phyloP scores from a whole-genome alignment of 2,113 vertebrate species.

The Perca fluviatilis region DNA sequence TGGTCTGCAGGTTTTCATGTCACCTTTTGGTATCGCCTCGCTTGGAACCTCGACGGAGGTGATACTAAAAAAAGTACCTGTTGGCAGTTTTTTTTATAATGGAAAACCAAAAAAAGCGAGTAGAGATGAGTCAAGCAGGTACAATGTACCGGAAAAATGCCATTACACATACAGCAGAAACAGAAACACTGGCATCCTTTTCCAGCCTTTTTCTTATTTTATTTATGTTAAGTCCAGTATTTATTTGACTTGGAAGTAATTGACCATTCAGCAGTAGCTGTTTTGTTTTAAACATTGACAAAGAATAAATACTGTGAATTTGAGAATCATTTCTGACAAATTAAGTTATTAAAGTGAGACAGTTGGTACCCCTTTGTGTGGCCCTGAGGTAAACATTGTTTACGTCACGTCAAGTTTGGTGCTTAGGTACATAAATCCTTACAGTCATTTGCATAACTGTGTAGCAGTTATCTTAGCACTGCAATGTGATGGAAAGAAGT shows the following conservation, averaged over 20 bases:
- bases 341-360: slow-evolving; percentile 6
- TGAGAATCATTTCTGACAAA: background rate
- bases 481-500: background rate
- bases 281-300: background rate
- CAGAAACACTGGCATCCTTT: background rate
- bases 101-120: no score
- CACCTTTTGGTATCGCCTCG: no score
- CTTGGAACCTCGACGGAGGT: no score
- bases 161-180: background rate
- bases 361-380: background rate
- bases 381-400: slow-evolving; percentile 31
- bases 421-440: slow-evolving; percentile 10
- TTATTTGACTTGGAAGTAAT: background rate
- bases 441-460: slow-evolving; percentile 24
- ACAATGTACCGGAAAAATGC: no score
- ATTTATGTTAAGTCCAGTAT: background rate
- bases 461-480: slow-evolving; percentile 17
- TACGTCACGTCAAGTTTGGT: background rate
- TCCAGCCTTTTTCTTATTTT: background rate
- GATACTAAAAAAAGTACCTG: no score
- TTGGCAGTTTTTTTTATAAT: no score
- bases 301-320: background rate
- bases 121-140: no score
- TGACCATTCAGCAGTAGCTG: background rate
- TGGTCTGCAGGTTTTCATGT: no score